These are phyloP conservation scores for Heliconius erato DNA, from an alignment of 2,888 invertebrate genomes.

Conservation along the genomic window DNA sequence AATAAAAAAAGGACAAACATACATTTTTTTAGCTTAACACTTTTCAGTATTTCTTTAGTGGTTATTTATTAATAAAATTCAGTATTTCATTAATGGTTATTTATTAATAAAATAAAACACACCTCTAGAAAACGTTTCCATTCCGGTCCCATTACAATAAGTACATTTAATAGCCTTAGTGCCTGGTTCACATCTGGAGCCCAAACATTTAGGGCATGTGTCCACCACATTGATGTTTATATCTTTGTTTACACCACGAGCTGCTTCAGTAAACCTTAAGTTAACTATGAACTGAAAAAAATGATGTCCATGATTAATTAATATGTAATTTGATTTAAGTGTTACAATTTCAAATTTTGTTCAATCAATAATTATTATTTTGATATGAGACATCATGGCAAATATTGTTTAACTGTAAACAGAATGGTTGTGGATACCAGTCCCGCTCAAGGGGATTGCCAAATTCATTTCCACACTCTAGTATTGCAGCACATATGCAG, in stretches of 20 bases:
- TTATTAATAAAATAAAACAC: constrained; percentile 36
- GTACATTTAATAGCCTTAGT: constrained; percentile 95
- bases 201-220: constrained; percentile 95
- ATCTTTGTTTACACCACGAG: constrained; percentile 97
- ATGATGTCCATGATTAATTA: constrained; percentile 1
- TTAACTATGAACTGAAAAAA: constrained; percentile 91
- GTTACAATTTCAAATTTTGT: background rate
- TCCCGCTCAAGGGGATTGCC: no score
- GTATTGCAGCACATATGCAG: no score
- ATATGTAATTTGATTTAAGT: background rate
- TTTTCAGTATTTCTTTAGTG: background rate
- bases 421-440: no score
- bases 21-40: no score
- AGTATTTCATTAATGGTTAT: background rate
- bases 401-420: no score
- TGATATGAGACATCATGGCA: no score
- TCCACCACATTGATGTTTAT: constrained; percentile 96
- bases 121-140: constrained; percentile 94
- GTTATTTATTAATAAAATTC: constrained; percentile 16
- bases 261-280: constrained; percentile 96
- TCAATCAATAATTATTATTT: background rate
- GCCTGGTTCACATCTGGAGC: constrained; percentile 95
- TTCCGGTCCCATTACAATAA: constrained; percentile 98
- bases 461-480: no score
- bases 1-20: no score